phyloP scores from a whole-genome alignment of 2,113 vertebrate genomes.

The Hystrix brachyura region DNA sequence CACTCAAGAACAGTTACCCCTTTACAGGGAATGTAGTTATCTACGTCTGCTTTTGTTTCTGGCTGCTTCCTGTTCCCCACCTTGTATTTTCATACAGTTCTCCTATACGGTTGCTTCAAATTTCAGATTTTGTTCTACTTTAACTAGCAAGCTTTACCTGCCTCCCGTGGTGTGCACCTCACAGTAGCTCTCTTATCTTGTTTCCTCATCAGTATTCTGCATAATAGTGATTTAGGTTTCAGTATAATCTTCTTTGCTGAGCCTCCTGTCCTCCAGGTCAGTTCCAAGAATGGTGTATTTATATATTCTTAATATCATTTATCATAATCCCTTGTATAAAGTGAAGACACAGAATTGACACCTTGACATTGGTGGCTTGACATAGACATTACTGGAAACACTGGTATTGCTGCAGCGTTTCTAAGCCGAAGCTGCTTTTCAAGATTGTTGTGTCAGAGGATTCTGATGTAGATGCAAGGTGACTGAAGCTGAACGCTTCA shows the following conservation, averaged over 20 bases:
- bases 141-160: not conserved
- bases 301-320: not conserved
- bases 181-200: not conserved
- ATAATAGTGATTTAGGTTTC: not conserved
- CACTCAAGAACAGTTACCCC: not conserved
- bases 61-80: not conserved
- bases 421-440: slow-evolving; percentile 16
- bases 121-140: not conserved
- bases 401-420: slow-evolving; percentile 11
- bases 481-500: slow-evolving; percentile 74
- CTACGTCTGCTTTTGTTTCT: not conserved
- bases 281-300: not conserved
- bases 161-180: not conserved
- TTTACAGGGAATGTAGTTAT: not conserved
- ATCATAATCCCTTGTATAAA: not conserved
- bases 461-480: slow-evolving; percentile 72
- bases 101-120: not conserved
- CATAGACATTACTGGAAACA: not conserved
- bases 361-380: not conserved
- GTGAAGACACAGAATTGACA: not conserved
- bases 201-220: not conserved
- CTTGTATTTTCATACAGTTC: not conserved
- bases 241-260: not conserved
- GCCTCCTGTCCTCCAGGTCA: not conserved
- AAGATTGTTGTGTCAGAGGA: slow-evolving; percentile 45